Evolutionary conservation across 1,140 invertebrate genomes (phyloP).

Genomic region (Anagrus nilaparvatae): DNA sequence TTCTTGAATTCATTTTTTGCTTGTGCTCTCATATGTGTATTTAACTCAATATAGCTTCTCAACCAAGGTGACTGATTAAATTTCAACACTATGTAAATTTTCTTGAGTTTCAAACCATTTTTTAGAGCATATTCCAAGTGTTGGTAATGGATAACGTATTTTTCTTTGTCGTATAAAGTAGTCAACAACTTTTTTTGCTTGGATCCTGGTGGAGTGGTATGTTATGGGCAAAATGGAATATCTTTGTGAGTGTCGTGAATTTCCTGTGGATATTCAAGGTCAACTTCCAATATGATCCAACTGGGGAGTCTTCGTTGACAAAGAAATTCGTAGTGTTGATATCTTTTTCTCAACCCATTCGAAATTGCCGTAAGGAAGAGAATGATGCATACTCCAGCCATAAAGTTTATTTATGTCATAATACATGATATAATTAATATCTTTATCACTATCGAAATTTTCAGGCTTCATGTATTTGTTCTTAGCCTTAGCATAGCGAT

Average conservation of each 20-base stretch:
- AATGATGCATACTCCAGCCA: slow-evolving; percentile 40
- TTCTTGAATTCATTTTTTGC: slow-evolving; percentile 42
- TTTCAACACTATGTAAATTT: slow-evolving; percentile 41
- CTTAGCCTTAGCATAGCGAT: slow-evolving; percentile 37
- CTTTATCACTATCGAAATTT: too few relatives aligned
- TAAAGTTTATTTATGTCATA: slow-evolving; percentile 48
- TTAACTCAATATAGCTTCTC: slow-evolving; percentile 39
- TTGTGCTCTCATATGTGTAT: slow-evolving; percentile 31
- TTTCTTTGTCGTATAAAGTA: slow-evolving; percentile 31
- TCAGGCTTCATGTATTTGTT: slow-evolving; percentile 33
- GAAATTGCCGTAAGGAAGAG: slow-evolving; percentile 36
- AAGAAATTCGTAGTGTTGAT: slow-evolving; percentile 15
- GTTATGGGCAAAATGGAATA: slow-evolving; percentile 40
- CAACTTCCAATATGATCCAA: slow-evolving; percentile 44
- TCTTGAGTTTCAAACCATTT: slow-evolving; percentile 35
- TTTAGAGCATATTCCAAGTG: slow-evolving; percentile 38
- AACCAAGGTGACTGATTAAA: slow-evolving; percentile 44
- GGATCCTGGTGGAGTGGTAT: slow-evolving; percentile 12
- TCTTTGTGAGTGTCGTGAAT: slow-evolving; percentile 44
- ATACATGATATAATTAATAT: slow-evolving; percentile 35
- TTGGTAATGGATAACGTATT: slow-evolving; percentile 43
- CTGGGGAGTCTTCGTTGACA: slow-evolving; percentile 25
- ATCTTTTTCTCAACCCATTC: slow-evolving; percentile 28
- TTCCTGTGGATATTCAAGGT: slow-evolving; percentile 21
- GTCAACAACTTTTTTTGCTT: slow-evolving; percentile 29